Conservation (phyloP, 2,797 vertebrate genomes). For the Clarias platycephalus region DNA sequence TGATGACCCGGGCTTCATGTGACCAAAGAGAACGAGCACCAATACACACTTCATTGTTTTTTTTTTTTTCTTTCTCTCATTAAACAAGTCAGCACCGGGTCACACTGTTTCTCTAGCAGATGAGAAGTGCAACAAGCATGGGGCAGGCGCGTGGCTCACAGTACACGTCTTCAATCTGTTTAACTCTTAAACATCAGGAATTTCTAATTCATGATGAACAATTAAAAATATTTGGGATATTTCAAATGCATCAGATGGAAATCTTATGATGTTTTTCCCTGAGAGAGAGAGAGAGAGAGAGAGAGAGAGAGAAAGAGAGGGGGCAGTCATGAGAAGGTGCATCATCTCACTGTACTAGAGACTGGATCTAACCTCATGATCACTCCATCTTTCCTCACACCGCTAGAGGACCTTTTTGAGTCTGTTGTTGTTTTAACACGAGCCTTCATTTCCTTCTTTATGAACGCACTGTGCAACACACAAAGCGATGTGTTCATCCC, state of each 20-base stretch:
- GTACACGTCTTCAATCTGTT: not conserved
- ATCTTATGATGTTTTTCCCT: constrained; percentile 55
- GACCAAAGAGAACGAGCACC: constrained; percentile 5
- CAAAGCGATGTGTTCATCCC: constrained; percentile 33
- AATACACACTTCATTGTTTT: too few relatives aligned
- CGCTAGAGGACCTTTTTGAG: not conserved
- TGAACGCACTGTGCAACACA: constrained; percentile 23
- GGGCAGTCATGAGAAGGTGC: constrained; percentile 40
- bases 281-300: constrained; percentile 2
- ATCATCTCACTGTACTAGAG: constrained; percentile 25
- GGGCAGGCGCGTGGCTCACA: not conserved
- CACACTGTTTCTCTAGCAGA: not conserved
- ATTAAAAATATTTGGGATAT: not conserved
- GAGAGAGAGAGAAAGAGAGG: constrained; percentile 1
- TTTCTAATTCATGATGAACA: constrained; percentile 11
- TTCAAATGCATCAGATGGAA: constrained; percentile 40
- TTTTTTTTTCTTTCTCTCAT: too few relatives aligned
- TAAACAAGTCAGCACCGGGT: too few relatives aligned
- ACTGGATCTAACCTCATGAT: constrained; percentile 41
- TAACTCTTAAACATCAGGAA: constrained; percentile 30
- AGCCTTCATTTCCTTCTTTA: not conserved
- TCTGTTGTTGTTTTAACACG: not conserved
- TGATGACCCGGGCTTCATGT: constrained; percentile 48
- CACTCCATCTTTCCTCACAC: not conserved
- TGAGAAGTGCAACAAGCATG: not conserved